phyloP scores from a whole-genome alignment of 2,888 invertebrate species.

The Sinotaia quadrata region DNA sequence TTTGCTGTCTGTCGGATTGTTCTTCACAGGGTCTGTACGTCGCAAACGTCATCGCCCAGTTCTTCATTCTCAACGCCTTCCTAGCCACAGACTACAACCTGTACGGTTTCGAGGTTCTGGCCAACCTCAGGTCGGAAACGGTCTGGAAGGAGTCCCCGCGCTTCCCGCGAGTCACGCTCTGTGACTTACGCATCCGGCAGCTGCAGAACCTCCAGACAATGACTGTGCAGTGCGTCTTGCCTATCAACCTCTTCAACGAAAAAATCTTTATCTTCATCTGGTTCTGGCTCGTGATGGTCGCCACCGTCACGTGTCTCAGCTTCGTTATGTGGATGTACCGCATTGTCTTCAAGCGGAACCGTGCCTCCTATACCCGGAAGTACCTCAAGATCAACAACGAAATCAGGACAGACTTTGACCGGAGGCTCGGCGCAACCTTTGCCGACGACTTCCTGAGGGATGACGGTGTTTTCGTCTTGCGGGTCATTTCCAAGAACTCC shows the following conservation, averaged over 20 bases:
- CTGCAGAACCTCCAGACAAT: slow-evolving; percentile 62
- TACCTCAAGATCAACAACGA: slow-evolving; percentile 60
- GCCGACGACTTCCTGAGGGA: slow-evolving; percentile 63
- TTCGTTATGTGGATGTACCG: slow-evolving; percentile 64
- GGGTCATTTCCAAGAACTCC: slow-evolving; percentile 62
- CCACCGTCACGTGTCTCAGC: slow-evolving; percentile 53
- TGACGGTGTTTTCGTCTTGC: slow-evolving; percentile 60
- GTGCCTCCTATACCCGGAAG: slow-evolving; percentile 59
- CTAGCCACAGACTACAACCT: slow-evolving; percentile 61
- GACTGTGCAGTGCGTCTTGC: slow-evolving; percentile 65
- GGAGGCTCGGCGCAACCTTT: slow-evolving; percentile 57
- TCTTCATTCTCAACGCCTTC: slow-evolving; percentile 63
- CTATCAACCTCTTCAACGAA: slow-evolving; percentile 68
- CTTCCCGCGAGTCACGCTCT: slow-evolving; percentile 63
- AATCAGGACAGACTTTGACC: slow-evolving; percentile 55
- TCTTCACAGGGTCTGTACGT: slow-evolving; percentile 45
- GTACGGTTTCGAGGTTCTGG: slow-evolving; percentile 60
- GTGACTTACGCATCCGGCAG: slow-evolving; percentile 64
- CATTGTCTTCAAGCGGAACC: slow-evolving; percentile 53
- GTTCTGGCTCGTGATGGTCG: slow-evolving; percentile 65
- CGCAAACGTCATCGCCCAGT: slow-evolving; percentile 58
- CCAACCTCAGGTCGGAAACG: slow-evolving; percentile 47
- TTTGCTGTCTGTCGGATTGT: background rate
- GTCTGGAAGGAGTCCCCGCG: slow-evolving; percentile 56
- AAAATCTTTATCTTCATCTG: slow-evolving; percentile 71